Evolutionary conservation across 1,140 invertebrate species (phyloP), one percentile per base, ranked within the genome.

Genomic region (Drosophila pseudoobscura): DNA sequence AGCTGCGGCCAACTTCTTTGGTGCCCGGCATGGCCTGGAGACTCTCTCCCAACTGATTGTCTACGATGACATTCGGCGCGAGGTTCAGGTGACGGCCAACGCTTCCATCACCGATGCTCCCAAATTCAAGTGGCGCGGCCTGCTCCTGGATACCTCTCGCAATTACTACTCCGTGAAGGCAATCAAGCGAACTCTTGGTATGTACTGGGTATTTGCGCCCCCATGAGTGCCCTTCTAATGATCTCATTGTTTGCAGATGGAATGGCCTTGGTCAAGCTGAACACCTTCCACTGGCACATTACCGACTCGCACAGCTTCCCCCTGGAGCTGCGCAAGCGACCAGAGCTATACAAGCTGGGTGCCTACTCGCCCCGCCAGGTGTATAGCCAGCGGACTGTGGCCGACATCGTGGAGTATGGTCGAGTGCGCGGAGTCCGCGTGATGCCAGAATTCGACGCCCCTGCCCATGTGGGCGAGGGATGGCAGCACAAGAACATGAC

Each of bases 261-360:
- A 0, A 97, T 97, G 96, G 94, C 94, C 0, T 93, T 94, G 80
- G 95, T 94, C 9, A 98, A 97, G 82, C 80, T 98, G 39, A 98
- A 98, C 85, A 95, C 95, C 0, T 96, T 98, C 89, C 97, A 98
- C 77, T 97, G 96, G 96, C 96, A 98, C 75, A 96, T 97, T n/a
- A 97, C 96, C 0, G 97, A 98, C 89, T 95, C 95, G 0, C 96
- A 97, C 20, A 97, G 96, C 77, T 97, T 97, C 80, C 96, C 97
- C 0, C 94, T 97, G 53, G 94, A 94, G 24, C 94, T 96, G 0
- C 93, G 93, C 76, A 94, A 93, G 6, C 93, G 93, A 45, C 96
- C 96, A 0, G 91, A 95, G 44, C 91, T 97, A 9, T 93, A 94
- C 1, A 93, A 94, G 77, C 94, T 95, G 44, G 97, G 96, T 1